Evolutionary conservation across 2,888 invertebrate genomes (phyloP), one percentile per base, ranked within the genome.

Genomic region (Noctua fimbriata): DNA sequence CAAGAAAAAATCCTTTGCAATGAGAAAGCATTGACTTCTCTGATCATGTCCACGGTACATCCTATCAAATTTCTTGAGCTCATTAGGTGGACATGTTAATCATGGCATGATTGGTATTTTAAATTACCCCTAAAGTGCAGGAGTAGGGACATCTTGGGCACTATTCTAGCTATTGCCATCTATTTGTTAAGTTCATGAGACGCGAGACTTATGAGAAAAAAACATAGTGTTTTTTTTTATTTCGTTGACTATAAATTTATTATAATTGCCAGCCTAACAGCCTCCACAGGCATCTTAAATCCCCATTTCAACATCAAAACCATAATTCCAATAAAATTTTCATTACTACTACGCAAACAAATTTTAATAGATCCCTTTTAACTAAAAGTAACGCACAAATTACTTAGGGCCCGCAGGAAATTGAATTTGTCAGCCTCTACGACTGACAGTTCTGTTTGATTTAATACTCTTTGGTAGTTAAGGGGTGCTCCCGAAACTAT

Each of bases 371-470:
- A 74, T 32, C 44, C 79, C 83, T 84, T 85, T 81, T 85, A 81
- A 82, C 81, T 79, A 75, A 82, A 81, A 80, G 82, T 76, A 79
- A 76, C 76, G 77, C 60, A 82, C 79, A 88, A 88, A 83, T 87
- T 83, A 81, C 71, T 78, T 18, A 63, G 76, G 69, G 52, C 76
- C 66, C 69, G 65, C 80, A 80, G 84, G 76, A 88, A 88, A 88
- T 88, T 87, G 78, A 87, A 88, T 87, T 88, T 86, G 89, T 86
- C 87, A 84, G 73, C 84, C 81, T 84, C 79, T 78, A 69, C 58
- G 47, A 87, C 69, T 84, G 84, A 77, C 75, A 80, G 79, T 83
- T 73, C 81, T 81, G 55, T 86, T 88, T 82, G 82, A 88, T 78
- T 88, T 82, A 84, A 87, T 87, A 88, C 78, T 83, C 65, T 78